Evolutionary conservation across 2,888 invertebrate species (phyloP).

Genomic region (Pandemis corylana): DNA sequence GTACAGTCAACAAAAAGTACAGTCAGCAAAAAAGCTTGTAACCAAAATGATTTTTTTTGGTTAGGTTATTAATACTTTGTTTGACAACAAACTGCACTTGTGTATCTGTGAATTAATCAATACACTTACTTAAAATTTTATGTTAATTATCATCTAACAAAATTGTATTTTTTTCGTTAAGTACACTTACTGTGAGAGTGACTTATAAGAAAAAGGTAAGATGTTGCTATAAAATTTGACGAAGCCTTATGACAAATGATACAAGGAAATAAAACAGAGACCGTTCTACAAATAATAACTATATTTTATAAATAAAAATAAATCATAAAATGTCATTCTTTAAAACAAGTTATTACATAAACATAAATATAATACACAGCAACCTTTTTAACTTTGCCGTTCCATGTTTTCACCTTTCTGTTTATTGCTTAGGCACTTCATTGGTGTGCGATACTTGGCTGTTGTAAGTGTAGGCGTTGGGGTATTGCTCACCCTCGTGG

Average conservation of each 20-base stretch:
- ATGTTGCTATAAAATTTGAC: no score
- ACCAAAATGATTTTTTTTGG: no score
- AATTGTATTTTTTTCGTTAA: no score
- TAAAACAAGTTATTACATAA: conserved; percentile 2
- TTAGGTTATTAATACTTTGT: no score
- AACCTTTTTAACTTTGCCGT: background rate
- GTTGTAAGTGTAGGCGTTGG: conserved; percentile 60
- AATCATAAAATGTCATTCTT: background rate
- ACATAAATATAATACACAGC: conserved; percentile 4
- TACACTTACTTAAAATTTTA: no score
- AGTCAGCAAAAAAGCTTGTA: no score
- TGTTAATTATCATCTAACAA: no score
- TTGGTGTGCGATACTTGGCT: conserved; percentile 23
- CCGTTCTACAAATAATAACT: background rate
- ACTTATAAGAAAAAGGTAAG: no score
- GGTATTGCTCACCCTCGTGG: conserved; percentile 72
- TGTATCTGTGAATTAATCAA: no score
- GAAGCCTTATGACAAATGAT: background rate
- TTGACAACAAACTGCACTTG: no score
- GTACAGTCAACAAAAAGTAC: no score
- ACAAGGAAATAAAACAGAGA: background rate
- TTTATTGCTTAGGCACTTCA: conserved; percentile 35
- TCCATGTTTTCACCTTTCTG: background rate
- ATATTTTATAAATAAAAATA: background rate
- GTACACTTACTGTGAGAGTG: no score